These are phyloP conservation scores for Thripadectes ignobilis DNA, from an alignment of 2,797 vertebrate genomes.

Conservation along the genomic window DNA sequence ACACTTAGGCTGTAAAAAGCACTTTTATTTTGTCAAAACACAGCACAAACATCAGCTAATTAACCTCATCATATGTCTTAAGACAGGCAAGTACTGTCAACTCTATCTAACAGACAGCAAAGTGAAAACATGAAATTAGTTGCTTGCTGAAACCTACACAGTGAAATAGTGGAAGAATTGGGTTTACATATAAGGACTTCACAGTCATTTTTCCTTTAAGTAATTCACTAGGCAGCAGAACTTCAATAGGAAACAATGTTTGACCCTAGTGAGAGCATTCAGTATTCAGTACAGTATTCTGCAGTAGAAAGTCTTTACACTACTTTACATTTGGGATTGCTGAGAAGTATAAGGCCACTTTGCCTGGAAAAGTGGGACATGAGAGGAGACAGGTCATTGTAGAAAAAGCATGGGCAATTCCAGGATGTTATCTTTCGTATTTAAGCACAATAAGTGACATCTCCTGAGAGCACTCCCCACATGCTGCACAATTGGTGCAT, in stretches of 20 bases:
- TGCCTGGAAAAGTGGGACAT: neutral
- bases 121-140: neutral
- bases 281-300: neutral
- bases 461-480: neutral
- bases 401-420: neutral
- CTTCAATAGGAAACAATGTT: neutral
- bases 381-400: neutral
- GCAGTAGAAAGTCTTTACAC: neutral
- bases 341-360: neutral
- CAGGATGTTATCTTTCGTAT: neutral
- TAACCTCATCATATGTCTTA: neutral
- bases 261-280: neutral
- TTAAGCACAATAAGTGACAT: neutral
- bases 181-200: neutral
- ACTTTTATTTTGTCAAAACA: constrained; percentile 6
- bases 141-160: neutral
- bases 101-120: neutral
- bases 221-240: neutral
- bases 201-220: neutral
- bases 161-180: neutral
- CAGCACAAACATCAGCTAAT: neutral
- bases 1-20: neutral
- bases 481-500: accelerated
- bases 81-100: neutral
- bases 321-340: neutral